Conservation (phyloP, 2,888 invertebrate species). For the Drosophila macrospina region DNA sequence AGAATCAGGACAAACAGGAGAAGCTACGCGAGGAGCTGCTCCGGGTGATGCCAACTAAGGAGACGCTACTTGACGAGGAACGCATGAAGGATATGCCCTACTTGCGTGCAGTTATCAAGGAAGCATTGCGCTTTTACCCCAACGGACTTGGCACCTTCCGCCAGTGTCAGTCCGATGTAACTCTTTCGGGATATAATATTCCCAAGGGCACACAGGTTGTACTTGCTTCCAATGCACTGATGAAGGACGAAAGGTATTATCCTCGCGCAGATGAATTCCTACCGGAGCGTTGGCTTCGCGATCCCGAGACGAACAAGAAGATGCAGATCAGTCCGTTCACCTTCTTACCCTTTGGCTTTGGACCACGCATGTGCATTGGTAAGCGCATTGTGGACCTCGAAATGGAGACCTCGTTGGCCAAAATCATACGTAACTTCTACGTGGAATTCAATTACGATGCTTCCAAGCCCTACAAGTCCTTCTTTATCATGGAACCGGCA, state of each 20-base stretch:
- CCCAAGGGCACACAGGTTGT: slow-evolving; percentile 89
- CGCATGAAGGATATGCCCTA: slow-evolving; percentile 87
- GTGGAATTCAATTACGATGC: slow-evolving; percentile 75
- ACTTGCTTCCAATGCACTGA: slow-evolving; percentile 88
- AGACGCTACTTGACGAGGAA: slow-evolving; percentile 84
- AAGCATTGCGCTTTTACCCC: slow-evolving; percentile 88
- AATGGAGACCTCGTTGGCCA: slow-evolving; percentile 87
- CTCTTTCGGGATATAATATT: slow-evolving; percentile 88
- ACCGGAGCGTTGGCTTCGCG: slow-evolving; percentile 90
- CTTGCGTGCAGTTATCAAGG: slow-evolving; percentile 90
- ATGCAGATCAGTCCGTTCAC: slow-evolving; percentile 86
- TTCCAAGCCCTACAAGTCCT: slow-evolving; percentile 59
- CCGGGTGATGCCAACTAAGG: slow-evolving; percentile 84
- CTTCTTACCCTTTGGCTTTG: slow-evolving; percentile 89
- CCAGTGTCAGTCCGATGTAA: slow-evolving; percentile 86
- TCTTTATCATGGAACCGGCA: slow-evolving; percentile 77
- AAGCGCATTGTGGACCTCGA: slow-evolving; percentile 90
- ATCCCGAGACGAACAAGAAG: slow-evolving; percentile 51
- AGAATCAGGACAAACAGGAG: slow-evolving; percentile 88
- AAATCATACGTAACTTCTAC: slow-evolving; percentile 76
- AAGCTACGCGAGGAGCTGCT: slow-evolving; percentile 87
- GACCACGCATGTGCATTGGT: slow-evolving; percentile 89
- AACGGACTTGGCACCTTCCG: slow-evolving; percentile 87
- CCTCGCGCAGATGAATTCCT: slow-evolving; percentile 87
- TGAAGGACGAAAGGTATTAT: slow-evolving; percentile 87